Conservation (phyloP, 2,888 invertebrate species). For the Nowickia ferox region DNA sequence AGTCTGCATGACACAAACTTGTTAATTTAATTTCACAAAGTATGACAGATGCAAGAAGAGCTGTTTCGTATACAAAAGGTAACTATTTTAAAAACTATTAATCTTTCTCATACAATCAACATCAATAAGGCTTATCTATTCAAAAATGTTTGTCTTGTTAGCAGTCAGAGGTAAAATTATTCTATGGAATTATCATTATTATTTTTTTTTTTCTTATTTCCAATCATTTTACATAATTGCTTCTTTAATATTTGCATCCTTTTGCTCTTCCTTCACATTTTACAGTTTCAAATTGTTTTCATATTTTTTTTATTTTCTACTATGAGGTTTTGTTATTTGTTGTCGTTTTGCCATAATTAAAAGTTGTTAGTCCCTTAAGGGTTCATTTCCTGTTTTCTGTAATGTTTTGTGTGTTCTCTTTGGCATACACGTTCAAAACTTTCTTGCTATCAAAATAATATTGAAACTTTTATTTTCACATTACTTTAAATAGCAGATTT, state of each 20-base stretch:
- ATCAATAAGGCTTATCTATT: not conserved
- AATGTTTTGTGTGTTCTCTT: slow-evolving; percentile 12
- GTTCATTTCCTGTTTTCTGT: slow-evolving; percentile 38
- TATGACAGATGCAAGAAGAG: not conserved
- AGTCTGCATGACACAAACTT: not conserved
- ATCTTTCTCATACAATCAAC: slow-evolving; percentile 20
- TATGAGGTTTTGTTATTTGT: slow-evolving; percentile 31
- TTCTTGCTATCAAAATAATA: slow-evolving; percentile 19
- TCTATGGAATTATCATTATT: not conserved
- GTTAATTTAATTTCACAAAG: not conserved
- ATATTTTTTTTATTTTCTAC: slow-evolving; percentile 36
- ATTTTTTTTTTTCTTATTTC: slow-evolving; percentile 5
- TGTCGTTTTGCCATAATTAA: slow-evolving; percentile 68
- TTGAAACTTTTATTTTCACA: slow-evolving; percentile 40
- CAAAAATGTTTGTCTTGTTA: not conserved
- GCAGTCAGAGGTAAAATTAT: slow-evolving; percentile 25
- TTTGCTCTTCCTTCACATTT: slow-evolving; percentile 37
- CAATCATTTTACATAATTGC: slow-evolving; percentile 61
- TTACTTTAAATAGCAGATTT: slow-evolving; percentile 37
- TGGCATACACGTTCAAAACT: slow-evolving; percentile 29
- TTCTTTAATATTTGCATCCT: slow-evolving; percentile 45
- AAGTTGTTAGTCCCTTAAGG: slow-evolving; percentile 62
- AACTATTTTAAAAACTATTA: slow-evolving; percentile 21
- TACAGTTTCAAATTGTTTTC: slow-evolving; percentile 35
- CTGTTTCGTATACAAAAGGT: not conserved